Base-by-base conservation (phyloP, 2,797 vertebrate species). In the Trematomus bernacchii region DNA sequence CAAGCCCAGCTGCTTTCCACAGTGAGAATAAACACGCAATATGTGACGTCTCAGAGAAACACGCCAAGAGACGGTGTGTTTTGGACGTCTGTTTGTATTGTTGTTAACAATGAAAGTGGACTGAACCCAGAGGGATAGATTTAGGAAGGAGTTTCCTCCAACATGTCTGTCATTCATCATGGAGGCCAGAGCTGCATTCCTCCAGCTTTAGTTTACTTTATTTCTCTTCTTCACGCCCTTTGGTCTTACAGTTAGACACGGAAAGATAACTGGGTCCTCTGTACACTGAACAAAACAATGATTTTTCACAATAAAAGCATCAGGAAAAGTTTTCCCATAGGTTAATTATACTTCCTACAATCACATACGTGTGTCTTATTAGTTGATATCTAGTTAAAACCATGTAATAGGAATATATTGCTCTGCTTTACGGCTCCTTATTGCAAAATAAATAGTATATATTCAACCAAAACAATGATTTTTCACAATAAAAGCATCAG, bases 111-210 rank as follows among this genome's bases (percentile, higher is more conserved):
- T 46, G 27, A 37, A 6, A 63, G 76, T 71, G 16, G 40, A 44
- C 10, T 21, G 15, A 50, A 9, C 46, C 50, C n/a, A 47, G 48
- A 53, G 53, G 81, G 73, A 76, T 59, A 75, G 18, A 61, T 69
- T 48, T 15, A 44, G 2, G n/a, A 14, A 46, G 63, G 75, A 74
- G 73, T 87, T 85, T 76, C 75, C 73, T 80, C 53, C 19, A 55
- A 19, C 66, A 65, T 66, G 58, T 59, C 18, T 60, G 67, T 77
- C 58, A 73, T 77, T 78, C 37, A 77, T 89, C 80, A 84, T 2
- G 2, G 51, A 46, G 76, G 65, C 70, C 76, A 6, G 53, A 70
- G 79, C 75, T 55, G 27, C 87, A 85, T 89, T 87, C 82, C 77
- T 87, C 3, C 1, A 44, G 46, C 76, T 67, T 70, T 18, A 85